Base-by-base conservation (phyloP, 2,113 vertebrate species). In the Oryzias woworae region DNA sequence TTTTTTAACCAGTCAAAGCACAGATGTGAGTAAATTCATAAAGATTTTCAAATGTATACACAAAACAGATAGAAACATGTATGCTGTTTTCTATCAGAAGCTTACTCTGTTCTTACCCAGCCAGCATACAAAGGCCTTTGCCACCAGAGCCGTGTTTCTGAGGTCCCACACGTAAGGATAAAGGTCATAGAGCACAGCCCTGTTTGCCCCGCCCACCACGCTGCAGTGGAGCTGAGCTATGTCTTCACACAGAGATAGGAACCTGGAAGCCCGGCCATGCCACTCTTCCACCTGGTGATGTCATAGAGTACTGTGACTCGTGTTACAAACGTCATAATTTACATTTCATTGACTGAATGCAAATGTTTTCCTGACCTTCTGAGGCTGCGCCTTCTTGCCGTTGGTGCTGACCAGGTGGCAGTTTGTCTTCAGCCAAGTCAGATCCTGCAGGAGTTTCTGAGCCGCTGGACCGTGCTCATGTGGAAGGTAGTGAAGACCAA, bases 151-250 rank as follows among this genome's bases (percentile, higher is more conserved):
- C 1, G 88, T 85, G 88, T 95, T 95, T 60, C 94, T 90, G 75
- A 95, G 84, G 86, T 94, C 93, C 94, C 94, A 95, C 63, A 95
- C 92, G 42, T 95, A 95, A 22, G 93, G 93, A 75, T 95, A 94
- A 48, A 95, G 93, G 83, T 94, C 94, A 0, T 94, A 95, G 28
- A 95, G 92, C 59, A 94, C 88, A 0, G 91, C 93, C 54, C 77
- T 83, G 46, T 94, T 89, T 1, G 90, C 83, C 0, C 88, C 87
- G 17, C 90, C 85, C 62, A 94, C 92, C 2, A 95, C 79, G n/a
- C 85, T 91, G 68, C 90, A 84, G 75, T 95, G 93, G 48, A 95
- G 89, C 75, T 80, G 83, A 0, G 90, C 92, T 0, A 87, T 82
- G 66, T 92, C 89, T 0, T 90, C 77, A 0, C 94, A 94, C 24